Percentiles rank a stretch among this genome's conserved stretches.
Evolutionary conservation across 1,140 invertebrate species (phyloP).

Genomic region (Philotrypesis tridentata): DNA sequence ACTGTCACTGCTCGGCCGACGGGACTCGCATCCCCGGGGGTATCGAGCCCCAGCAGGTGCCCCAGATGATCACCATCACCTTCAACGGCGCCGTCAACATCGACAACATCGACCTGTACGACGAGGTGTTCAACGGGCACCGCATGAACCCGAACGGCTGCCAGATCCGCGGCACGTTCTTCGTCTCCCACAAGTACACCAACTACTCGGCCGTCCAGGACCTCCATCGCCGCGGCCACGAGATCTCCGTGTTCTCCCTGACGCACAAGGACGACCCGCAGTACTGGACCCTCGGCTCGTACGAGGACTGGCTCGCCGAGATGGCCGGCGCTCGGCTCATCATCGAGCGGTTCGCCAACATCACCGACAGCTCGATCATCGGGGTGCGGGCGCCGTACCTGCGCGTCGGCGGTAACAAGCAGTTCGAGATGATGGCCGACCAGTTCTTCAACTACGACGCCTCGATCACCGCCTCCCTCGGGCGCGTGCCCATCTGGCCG

Average conservation of each 20-base stretch:
- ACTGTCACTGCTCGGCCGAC: conserved; percentile 95
- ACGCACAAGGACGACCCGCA: conserved; percentile 93
- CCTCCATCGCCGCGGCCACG: conserved; percentile 92
- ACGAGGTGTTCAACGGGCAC: conserved; percentile 90
- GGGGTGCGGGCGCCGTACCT: conserved; percentile 93
- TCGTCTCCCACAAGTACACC: conserved; percentile 96
- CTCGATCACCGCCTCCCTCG: conserved; percentile 91
- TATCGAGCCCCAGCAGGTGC: conserved; percentile 88
- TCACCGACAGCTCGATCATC: conserved; percentile 91
- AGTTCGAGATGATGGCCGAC: conserved; percentile 97
- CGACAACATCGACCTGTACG: conserved; percentile 94
- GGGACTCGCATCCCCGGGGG: conserved; percentile 91
- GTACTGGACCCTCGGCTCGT: conserved; percentile 89
- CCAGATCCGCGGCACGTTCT: conserved; percentile 94
- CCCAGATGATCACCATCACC: conserved; percentile 95
- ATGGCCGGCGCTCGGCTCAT: conserved; percentile 95
- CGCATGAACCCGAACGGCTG: conserved; percentile 94
- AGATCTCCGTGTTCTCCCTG: conserved; percentile 94
- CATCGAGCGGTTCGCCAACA: conserved; percentile 91
- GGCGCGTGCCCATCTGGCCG: conserved; percentile 94
- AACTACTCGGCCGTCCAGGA: conserved; percentile 96
- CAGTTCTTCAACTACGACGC: conserved; percentile 96
- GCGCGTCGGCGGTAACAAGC: conserved; percentile 93
- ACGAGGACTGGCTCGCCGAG: conserved; percentile 95
- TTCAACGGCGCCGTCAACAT: conserved; percentile 97